These are phyloP conservation scores for Sinosuthora webbiana DNA, from an alignment of 2,113 vertebrate species.

Conservation along the genomic window DNA sequence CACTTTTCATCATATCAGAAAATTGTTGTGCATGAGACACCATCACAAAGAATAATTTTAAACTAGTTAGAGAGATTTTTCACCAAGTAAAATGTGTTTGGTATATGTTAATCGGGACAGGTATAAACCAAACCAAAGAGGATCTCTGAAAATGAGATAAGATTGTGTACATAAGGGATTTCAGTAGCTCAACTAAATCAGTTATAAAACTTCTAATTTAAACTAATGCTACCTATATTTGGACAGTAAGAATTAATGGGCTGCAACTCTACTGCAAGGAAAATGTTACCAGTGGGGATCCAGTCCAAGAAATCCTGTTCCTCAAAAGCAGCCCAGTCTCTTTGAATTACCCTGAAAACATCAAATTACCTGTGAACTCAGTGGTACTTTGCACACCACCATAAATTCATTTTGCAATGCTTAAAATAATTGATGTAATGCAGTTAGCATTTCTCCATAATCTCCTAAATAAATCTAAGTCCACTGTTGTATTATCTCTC, in stretches of 20 bases:
- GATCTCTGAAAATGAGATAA: conserved; percentile 52
- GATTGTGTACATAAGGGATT: conserved; percentile 34
- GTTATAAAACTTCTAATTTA: conserved; percentile 62
- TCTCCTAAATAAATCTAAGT: conserved; percentile 52
- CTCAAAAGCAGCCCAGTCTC: neutral
- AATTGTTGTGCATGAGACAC: neutral
- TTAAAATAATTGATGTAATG: neutral
- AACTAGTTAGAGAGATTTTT: neutral
- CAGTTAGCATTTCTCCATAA: conserved; percentile 39
- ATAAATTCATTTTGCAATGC: neutral
- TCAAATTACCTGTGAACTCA: neutral
- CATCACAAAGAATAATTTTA: neutral
- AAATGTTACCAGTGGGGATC: neutral
- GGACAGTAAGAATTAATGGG: conserved; percentile 48
- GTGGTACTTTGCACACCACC: neutral
- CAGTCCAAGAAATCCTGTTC: conserved; percentile 25
- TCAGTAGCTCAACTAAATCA: conserved; percentile 50
- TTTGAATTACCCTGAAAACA: neutral
- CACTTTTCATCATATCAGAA: conserved; percentile 14
- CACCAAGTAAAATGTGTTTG: conserved; percentile 4
- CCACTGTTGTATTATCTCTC: conserved; percentile 25
- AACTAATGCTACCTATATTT: conserved; percentile 62
- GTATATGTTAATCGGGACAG: neutral
- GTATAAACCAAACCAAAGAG: conserved; percentile 37
- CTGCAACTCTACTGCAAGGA: neutral